Evolutionary conservation across 1,140 invertebrate genomes (phyloP), one percentile per base, ranked within the genome.

Genomic region (Drosophila parvula): DNA sequence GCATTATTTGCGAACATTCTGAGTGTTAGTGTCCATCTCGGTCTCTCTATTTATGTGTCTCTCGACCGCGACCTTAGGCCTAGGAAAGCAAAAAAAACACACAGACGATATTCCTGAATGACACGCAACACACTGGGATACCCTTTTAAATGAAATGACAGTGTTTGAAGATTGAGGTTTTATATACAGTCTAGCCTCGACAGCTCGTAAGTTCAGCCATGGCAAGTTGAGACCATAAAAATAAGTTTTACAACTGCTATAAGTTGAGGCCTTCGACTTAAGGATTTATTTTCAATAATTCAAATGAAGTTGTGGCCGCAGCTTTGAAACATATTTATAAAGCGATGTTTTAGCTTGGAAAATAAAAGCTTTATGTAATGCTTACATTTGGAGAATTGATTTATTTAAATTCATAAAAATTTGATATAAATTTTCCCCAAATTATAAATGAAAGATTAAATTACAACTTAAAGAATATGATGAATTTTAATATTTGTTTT

Each of bases 1-100:
- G 71, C 81, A 83, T 77, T 83, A 83, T 83, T 83, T 83, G 81
- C 58, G 62, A 79, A 84, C 80, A 79, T 75, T 76, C 43, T 27
- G 51, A 71, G 64, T 65, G 55, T 61, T 71, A 82, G 69, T 68
- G 62, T 71, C 71, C 73, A 81, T 65, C 44, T 55, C 41, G 10
- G 34, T 32, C 48, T 44, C 47, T 48, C 40, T 27, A 55, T 44
- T 50, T 47, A 34, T 50, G 27, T 75, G 43, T 55, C 47, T 44
- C 43, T 18, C 16, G 32, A 5, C 43, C 16, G 32, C 44, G 12
- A 55, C 40, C 41, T 30, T 28, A 44, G 38, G 32, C 65, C 47
- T 27, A 34, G 14, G 5, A 5, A 38, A 40, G 14, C 5, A 5
- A 30, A 30, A 30, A 30, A 30, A 5, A 30, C 18, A 40, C 18